These are phyloP conservation scores for Ptychobarbus kaznakovi DNA, from an alignment of 2,797 vertebrate genomes.

Conservation along the genomic window DNA sequence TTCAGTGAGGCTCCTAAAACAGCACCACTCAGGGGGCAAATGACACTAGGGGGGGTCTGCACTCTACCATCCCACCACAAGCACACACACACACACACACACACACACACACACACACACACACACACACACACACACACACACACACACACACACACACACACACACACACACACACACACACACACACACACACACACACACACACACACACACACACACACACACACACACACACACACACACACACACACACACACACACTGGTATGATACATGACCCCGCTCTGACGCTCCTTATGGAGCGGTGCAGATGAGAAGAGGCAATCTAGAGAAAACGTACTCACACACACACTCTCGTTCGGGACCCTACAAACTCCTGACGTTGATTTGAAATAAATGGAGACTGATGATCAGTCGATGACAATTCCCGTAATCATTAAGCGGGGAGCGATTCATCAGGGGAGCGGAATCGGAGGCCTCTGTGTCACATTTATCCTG, in stretches of 20 bases:
- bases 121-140: conserved; percentile 26
- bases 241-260: conserved; percentile 34
- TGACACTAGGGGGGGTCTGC: conserved; percentile 52
- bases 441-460: conserved; percentile 79
- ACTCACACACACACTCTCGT: conserved; percentile 46
- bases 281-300: conserved; percentile 74
- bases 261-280: conserved; percentile 71
- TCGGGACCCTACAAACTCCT: conserved; percentile 68
- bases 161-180: conserved; percentile 38
- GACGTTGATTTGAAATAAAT: conserved; percentile 83
- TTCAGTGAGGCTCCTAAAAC: conserved; percentile 49
- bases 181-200: conserved; percentile 19
- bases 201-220: conserved; percentile 37
- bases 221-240: conserved; percentile 31
- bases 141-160: conserved; percentile 37
- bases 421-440: conserved; percentile 83
- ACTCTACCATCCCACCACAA: conserved; percentile 63
- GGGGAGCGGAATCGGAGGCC: conserved; percentile 74
- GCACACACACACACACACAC: conserved; percentile 25
- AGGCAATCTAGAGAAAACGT: conserved; percentile 58
- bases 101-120: conserved; percentile 39
- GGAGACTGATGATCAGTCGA: conserved; percentile 82
- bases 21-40: conserved; percentile 45
- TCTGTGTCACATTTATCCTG: conserved; percentile 77
- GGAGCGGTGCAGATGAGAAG: conserved; percentile 62